Percentiles rank a stretch among this genome's conserved stretches.
These are phyloP conservation scores for Tangara arthus DNA, from an alignment of 2,797 vertebrate genomes.

Conservation along the genomic window DNA sequence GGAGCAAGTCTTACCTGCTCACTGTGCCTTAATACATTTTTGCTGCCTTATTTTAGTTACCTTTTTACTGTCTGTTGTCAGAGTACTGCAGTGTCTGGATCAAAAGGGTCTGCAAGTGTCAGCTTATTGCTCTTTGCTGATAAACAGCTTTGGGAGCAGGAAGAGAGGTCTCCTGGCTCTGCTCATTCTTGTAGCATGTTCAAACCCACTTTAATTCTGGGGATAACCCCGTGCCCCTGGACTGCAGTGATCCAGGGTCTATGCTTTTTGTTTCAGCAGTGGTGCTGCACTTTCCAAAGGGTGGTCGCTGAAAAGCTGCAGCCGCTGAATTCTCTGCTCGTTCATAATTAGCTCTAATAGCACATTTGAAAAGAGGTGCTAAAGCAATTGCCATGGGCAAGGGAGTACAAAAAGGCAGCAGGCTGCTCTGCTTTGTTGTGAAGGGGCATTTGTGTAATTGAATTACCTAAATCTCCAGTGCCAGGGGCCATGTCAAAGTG, in stretches of 20 bases:
- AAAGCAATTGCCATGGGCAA: neutral
- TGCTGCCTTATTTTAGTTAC: neutral
- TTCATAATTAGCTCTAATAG: slow-evolving; percentile 64
- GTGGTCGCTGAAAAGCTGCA: neutral
- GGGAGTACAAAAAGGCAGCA: neutral
- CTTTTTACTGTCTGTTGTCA: neutral
- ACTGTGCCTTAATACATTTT: neutral
- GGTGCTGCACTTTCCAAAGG: neutral
- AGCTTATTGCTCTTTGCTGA: neutral
- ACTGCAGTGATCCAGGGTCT: neutral
- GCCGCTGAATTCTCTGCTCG: slow-evolving; percentile 8
- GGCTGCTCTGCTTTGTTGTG: slow-evolving; percentile 27
- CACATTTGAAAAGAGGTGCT: slow-evolving; percentile 27
- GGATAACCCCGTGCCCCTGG: neutral
- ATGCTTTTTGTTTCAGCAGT: neutral
- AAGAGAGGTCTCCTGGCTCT: neutral
- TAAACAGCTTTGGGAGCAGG: neutral
- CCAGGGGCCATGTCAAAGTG: slow-evolving; percentile 54
- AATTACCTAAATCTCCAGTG: slow-evolving; percentile 52
- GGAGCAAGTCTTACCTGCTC: neutral
- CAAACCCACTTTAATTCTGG: neutral
- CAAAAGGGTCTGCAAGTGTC: neutral
- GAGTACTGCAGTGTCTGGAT: neutral
- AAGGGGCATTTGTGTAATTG: slow-evolving; percentile 8
- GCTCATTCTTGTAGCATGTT: neutral